Base-by-base conservation (phyloP, 2,888 invertebrate species). In the Plusia festucae region DNA sequence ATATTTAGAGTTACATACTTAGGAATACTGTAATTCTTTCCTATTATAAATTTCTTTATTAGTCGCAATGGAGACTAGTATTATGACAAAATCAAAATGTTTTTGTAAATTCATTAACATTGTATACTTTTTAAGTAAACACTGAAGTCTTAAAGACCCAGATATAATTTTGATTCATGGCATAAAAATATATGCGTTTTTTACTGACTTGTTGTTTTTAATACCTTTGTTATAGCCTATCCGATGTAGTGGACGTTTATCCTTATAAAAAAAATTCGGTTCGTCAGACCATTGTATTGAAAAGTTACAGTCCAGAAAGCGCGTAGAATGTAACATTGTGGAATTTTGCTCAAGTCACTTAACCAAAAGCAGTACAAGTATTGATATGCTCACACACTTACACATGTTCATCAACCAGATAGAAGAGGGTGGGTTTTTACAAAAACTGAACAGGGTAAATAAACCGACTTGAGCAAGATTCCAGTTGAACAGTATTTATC, bases 131-230 rank as follows among this genome's bases (percentile, higher is more conserved):
- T 75, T 78, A 74, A 76, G 74, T 76, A 74, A 73, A 71, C 61
- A 72, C 73, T 74, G 74, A 76, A 74, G 71, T 76, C 76, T 76
- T 71, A 64, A 62, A 74, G 76, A 78, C 75, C 74, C 70, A 78
- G 78, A 65, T 76, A 78, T 76, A 71, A 78, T 76, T 75, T 74
- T 78, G 75, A 78, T 74, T 74, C 76, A 76, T 74, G 74, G 74
- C 74, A 74, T 74, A 74, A 74, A 73, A 74, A 74, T 74, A 74
- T 74, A 76, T 74, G 74, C 74, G 74, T 76, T 74, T 75, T 79
- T 72, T 73, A 77, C 72, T 74, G 79, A 76, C 53, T 61, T 79
- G 73, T 70, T 79, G 68, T 65, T 80, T 80, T 80, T 76, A 74
- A 74, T 76, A 74, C 74, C 74, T 74, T 74, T 68, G 9, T 9